phyloP scores from a whole-genome alignment of 2,888 invertebrate genomes.

The Agapostemon virescens region DNA sequence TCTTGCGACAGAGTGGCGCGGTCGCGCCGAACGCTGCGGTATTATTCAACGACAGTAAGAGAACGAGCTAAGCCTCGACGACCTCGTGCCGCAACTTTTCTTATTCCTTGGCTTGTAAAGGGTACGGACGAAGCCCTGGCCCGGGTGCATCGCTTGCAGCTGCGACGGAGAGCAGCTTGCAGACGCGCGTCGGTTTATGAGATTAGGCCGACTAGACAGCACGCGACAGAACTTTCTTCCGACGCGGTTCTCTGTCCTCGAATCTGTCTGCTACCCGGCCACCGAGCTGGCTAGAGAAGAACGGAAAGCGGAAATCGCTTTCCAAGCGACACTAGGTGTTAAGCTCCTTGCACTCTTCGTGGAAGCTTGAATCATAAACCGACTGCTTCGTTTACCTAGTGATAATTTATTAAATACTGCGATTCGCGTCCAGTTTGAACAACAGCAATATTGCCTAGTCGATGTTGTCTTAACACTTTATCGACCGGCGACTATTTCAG shows the following conservation, averaged over 20 bases:
- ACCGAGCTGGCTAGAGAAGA: neutral
- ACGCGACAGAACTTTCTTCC: neutral
- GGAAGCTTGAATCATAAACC: no score
- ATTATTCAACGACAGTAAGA: conserved; percentile 57
- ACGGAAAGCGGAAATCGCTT: neutral
- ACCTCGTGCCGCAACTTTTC: conserved; percentile 53
- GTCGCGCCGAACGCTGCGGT: conserved; percentile 37
- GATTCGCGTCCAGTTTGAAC: no score
- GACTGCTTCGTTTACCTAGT: no score
- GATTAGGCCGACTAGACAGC: conserved; percentile 49
- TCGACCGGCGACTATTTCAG: no score
- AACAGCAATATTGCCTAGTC: no score
- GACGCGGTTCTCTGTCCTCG: neutral
- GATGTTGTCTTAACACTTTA: no score
- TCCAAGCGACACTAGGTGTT: no score
- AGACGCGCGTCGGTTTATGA: conserved; percentile 47
- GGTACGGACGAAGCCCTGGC: neutral
- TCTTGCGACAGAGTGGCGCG: conserved; percentile 52
- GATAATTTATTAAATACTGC: no score
- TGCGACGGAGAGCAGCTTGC: conserved; percentile 27
- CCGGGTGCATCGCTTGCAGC: neutral
- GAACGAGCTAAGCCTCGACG: conserved; percentile 49
- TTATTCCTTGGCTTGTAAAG: conserved; percentile 50
- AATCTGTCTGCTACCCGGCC: neutral
- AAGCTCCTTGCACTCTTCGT: no score